Evolutionary conservation across 2,888 invertebrate genomes (phyloP).

Genomic region (Habroteleia sp.): DNA sequence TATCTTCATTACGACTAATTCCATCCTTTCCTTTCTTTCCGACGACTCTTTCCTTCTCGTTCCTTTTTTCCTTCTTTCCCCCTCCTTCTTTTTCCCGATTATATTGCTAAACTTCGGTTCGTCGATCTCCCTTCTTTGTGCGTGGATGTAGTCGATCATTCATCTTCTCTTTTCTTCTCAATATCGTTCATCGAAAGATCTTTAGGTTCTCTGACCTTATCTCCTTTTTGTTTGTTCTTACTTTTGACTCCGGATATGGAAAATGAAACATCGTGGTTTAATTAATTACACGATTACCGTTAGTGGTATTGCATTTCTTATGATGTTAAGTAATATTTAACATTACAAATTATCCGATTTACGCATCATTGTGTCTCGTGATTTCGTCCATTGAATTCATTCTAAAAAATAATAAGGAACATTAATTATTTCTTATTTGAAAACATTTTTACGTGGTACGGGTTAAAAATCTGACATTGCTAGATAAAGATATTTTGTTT

Average conservation of each 20-base stretch:
- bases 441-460: too few relatives aligned
- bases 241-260: constrained; percentile 12
- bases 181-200: constrained; percentile 53
- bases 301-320: constrained; percentile 34
- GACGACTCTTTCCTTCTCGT: constrained; percentile 23
- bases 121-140: constrained; percentile 56
- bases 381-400: neutral
- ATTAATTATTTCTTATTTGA: too few relatives aligned
- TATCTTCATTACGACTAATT: constrained; percentile 31
- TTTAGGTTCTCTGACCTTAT: constrained; percentile 57
- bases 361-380: constrained; percentile 17
- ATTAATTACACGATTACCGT: constrained; percentile 51
- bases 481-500: too few relatives aligned
- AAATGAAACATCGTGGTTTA: constrained; percentile 38
- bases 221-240: constrained; percentile 27
- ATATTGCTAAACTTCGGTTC: constrained; percentile 45
- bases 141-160: constrained; percentile 59
- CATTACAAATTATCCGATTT: constrained; percentile 22
- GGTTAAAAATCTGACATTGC: too few relatives aligned
- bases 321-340: constrained; percentile 16
- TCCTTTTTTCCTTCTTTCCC: constrained; percentile 23
- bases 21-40: constrained; percentile 30
- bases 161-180: constrained; percentile 56
- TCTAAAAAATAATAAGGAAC: constrained; percentile 1
- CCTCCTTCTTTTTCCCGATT: constrained; percentile 44